phyloP scores from a whole-genome alignment of 1,140 invertebrate species.

The Dryas iulia region DNA sequence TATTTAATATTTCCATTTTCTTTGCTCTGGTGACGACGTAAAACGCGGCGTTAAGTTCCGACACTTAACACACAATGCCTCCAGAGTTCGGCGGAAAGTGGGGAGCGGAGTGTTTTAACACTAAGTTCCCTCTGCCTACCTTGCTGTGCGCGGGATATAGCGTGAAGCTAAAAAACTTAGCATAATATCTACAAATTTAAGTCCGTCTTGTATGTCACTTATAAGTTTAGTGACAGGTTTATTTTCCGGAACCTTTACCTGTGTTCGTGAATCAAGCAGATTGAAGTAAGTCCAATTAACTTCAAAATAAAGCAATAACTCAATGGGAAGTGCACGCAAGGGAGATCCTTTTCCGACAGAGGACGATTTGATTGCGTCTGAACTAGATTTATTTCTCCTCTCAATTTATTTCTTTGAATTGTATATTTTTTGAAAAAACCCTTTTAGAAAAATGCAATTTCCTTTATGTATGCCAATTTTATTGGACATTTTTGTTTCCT shows the following conservation, averaged over 20 bases:
- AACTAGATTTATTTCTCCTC: conserved; percentile 49
- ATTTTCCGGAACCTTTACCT: background rate
- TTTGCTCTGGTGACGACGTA: too few species aligned
- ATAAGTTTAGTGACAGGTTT: background rate
- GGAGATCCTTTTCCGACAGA: conserved; percentile 45
- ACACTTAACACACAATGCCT: too few species aligned
- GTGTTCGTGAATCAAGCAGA: conserved; percentile 23
- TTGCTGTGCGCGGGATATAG: too few species aligned
- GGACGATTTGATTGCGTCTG: conserved; percentile 53
- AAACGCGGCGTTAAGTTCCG: too few species aligned
- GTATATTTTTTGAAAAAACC: background rate
- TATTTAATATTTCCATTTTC: too few species aligned
- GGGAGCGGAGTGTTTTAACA: too few species aligned
- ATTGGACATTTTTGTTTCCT: too few species aligned
- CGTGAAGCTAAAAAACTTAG: background rate
- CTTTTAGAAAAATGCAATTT: background rate
- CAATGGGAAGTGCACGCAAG: conserved; percentile 39
- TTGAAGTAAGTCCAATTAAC: conserved; percentile 38
- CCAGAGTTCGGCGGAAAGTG: too few species aligned
- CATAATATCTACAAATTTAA: background rate
- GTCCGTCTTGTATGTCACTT: background rate
- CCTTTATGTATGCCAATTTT: too few species aligned
- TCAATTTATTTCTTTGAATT: conserved; percentile 35
- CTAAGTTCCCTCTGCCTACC: too few species aligned
- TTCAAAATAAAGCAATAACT: conserved; percentile 54